Evolutionary conservation across 2,113 vertebrate genomes (phyloP).

Genomic region (Hydrochoerus hydrochaeris): DNA sequence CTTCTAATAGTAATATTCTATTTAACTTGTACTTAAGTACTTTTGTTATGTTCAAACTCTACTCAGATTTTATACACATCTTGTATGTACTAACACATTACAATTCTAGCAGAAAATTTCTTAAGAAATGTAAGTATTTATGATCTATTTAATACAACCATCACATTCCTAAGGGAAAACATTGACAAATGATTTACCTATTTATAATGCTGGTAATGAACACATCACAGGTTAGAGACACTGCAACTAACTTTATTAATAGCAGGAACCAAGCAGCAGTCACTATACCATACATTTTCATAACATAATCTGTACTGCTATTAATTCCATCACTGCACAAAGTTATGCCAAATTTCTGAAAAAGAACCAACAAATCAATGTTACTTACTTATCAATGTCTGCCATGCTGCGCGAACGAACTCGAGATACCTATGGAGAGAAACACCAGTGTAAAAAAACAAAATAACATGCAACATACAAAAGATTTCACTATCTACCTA

Average conservation of each 20-base stretch:
- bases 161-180: slow-evolving; percentile 46
- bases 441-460: slow-evolving; percentile 54
- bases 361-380: slow-evolving; percentile 41
- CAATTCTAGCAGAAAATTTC: neutral
- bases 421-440: slow-evolving; percentile 73
- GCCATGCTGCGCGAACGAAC: slow-evolving; percentile 89
- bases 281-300: slow-evolving; percentile 39
- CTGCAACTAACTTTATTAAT: neutral
- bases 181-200: neutral
- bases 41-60: neutral
- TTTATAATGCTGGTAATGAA: slow-evolving; percentile 25
- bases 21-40: neutral
- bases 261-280: neutral
- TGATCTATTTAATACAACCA: neutral
- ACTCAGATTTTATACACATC: neutral
- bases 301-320: neutral
- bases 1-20: neutral
- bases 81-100: neutral
- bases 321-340: slow-evolving; percentile 37
- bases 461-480: neutral
- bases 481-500: neutral
- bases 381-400: slow-evolving; percentile 98
- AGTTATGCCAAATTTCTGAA: slow-evolving; percentile 40
- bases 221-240: slow-evolving; percentile 30
- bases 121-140: slow-evolving; percentile 41